phyloP scores from a whole-genome alignment of 1,140 invertebrate species.

The Asbolus verrucosus region DNA sequence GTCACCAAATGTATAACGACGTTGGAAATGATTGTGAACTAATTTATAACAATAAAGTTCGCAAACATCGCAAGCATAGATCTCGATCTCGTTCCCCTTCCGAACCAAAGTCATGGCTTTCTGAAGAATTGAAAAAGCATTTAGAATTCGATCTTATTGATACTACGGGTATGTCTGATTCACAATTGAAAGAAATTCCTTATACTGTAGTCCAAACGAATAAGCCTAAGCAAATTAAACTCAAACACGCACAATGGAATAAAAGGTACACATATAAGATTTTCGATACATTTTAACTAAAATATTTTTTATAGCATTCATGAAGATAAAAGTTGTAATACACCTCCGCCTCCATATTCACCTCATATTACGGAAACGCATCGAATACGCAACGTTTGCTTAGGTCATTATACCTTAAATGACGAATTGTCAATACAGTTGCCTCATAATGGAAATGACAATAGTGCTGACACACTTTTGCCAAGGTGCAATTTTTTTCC shows the following conservation, averaged over 20 bases:
- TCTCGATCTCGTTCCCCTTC: slow-evolving; percentile 78
- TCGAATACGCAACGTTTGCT: slow-evolving; percentile 31
- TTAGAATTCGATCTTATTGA: slow-evolving; percentile 92
- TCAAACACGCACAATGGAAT: slow-evolving; percentile 68
- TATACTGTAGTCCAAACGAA: slow-evolving; percentile 89
- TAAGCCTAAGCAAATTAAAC: slow-evolving; percentile 70
- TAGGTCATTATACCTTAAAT: slow-evolving; percentile 36
- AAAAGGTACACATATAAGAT: slow-evolving; percentile 62
- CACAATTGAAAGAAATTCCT: slow-evolving; percentile 90
- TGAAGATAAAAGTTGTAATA: slow-evolving; percentile 49
- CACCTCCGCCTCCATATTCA: slow-evolving; percentile 58
- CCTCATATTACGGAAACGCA: slow-evolving; percentile 51
- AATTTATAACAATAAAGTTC: slow-evolving; percentile 65
- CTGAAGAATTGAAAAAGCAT: slow-evolving; percentile 82
- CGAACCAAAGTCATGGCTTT: slow-evolving; percentile 74
- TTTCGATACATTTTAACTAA: background rate
- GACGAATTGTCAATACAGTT: slow-evolving; percentile 16
- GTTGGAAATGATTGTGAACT: slow-evolving; percentile 8
- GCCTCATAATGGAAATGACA: slow-evolving; percentile 23
- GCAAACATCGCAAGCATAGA: slow-evolving; percentile 76
- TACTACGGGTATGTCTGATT: slow-evolving; percentile 88
- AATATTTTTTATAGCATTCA: slow-evolving; percentile 25
- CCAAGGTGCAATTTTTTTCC: slow-evolving; percentile 23
- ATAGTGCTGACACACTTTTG: slow-evolving; percentile 42
- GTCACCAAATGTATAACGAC: slow-evolving; percentile 45